These are phyloP conservation scores for Platysternon megacephalum DNA, from an alignment of 2,113 vertebrate species.

Conservation along the genomic window DNA sequence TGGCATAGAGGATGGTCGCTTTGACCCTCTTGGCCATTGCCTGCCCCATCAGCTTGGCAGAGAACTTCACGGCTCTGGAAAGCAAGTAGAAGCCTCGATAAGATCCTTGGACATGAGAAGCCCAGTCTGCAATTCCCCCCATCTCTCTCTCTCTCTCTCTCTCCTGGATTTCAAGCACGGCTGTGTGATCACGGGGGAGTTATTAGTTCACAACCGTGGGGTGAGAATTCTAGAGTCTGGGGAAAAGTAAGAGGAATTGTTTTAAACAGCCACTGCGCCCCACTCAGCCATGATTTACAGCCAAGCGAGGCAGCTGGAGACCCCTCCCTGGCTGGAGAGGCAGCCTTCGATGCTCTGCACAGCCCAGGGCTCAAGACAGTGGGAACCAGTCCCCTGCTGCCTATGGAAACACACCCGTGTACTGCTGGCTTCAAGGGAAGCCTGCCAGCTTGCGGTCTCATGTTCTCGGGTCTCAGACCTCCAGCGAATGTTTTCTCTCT, in stretches of 20 bases:
- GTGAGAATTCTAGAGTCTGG: background rate
- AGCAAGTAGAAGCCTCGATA: background rate
- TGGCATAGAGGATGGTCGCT: conserved; percentile 96
- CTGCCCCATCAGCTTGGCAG: conserved; percentile 97
- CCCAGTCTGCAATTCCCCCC: background rate
- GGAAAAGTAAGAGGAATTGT: background rate
- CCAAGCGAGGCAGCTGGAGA: no score
- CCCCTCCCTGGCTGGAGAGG: background rate
- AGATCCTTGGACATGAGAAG: background rate
- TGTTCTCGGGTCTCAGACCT: background rate
- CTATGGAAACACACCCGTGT: background rate
- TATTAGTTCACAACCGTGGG: background rate
- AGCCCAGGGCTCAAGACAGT: background rate
- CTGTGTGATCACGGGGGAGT: background rate
- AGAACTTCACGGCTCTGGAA: conserved; percentile 96
- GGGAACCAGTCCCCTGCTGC: background rate
- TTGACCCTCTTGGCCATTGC: conserved; percentile 99
- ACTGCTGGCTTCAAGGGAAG: background rate
- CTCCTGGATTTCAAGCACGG: background rate
- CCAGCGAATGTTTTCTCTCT: background rate
- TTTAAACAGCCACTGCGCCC: background rate
- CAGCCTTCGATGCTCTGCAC: background rate
- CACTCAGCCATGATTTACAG: background rate
- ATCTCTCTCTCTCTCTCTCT: background rate
- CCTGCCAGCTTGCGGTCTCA: background rate